Evolutionary conservation across 2,797 vertebrate species (phyloP), one percentile per base, ranked within the genome.

Genomic region (Falco novaeseelandiae): DNA sequence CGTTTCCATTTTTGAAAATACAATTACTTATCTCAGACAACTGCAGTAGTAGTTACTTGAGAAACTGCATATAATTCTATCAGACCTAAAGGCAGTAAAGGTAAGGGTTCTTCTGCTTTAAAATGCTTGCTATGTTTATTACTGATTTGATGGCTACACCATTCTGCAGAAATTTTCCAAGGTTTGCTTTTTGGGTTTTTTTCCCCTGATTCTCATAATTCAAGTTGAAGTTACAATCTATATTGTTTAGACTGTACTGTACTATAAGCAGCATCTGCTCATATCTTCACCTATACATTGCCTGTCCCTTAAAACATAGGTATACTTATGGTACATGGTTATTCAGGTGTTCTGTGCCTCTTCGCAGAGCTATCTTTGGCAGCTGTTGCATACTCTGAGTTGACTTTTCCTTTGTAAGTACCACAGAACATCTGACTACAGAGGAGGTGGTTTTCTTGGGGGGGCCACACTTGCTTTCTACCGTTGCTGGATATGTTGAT

Each of bases 141-240:
- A 34, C 70, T 63, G n/a, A 36, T 72, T 40, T 61, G 42, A 83
- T 62, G 46, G 29, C 52, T 87, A 52, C 58, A 79, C 34, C 38
- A 54, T 95, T 93, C 70, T 90, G 65, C 38, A 96, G 72, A 70
- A 95, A 77, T 90, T 96, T 96, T 96, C 67, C 80, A 66, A 82
- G 30, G 6, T 44, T 44, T 44, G 17, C 42, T 44, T 18, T 44
- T 44, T 5, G 10, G 16, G 19, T 32, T 61, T 55, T 48, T 58
- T 57, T 90, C 44, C 38, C 32, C 14, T 87, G 15, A 2, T 76
- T 91, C 83, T 92, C 70, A 82, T 92, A 84, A 70, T 88, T 93
- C 19, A 96, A 79, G 36, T 38, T 80, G 87, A 95, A 94, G 38
- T 90, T 85, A n/a, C 81, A 86, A 72, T 89, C 55, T 85, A 30